Percentiles rank a stretch among this genome's conserved stretches.
These are phyloP conservation scores for Machimus rusticus DNA, from an alignment of 2,888 invertebrate species.

Conservation along the genomic window DNA sequence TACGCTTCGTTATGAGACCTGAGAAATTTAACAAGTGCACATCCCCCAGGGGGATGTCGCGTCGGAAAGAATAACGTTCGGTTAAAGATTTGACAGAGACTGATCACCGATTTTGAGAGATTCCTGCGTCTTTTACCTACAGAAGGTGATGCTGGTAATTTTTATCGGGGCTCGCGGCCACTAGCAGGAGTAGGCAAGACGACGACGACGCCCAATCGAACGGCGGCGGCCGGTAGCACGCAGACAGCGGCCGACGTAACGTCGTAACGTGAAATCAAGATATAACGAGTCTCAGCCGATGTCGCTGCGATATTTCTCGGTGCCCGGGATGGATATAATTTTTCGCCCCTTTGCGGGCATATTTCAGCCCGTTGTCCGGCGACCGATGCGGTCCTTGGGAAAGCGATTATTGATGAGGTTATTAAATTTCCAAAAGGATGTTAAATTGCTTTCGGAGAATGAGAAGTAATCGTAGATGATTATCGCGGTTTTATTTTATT, in stretches of 20 bases:
- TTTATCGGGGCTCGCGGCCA: not conserved
- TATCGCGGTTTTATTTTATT: conserved; percentile 50
- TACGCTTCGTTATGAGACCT: not conserved
- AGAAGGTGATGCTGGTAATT: conserved; percentile 22
- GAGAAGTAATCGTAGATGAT: conserved; percentile 51
- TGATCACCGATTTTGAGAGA: conserved; percentile 29
- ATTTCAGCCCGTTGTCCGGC: conserved; percentile 35
- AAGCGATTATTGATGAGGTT: conserved; percentile 51
- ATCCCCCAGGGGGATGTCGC: conserved; percentile 22
- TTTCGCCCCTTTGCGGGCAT: conserved; percentile 35
- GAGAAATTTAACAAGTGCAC: not conserved
- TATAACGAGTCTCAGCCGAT: conserved; percentile 27
- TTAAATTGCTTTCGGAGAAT: conserved; percentile 50
- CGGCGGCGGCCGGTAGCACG: conserved; percentile 3
- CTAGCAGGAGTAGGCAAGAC: not conserved
- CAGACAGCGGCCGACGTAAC: conserved; percentile 13
- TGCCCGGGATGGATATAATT: conserved; percentile 28
- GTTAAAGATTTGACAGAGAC: conserved; percentile 34
- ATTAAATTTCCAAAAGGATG: conserved; percentile 53
- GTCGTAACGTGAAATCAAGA: conserved; percentile 38
- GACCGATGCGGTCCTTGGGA: conserved; percentile 30
- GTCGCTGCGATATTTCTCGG: conserved; percentile 31
- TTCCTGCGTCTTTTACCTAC: conserved; percentile 18
- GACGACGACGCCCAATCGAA: not conserved
- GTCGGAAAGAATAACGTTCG: not conserved